Percentiles rank a stretch among this genome's conserved stretches.
Evolutionary conservation across 2,113 vertebrate genomes (phyloP).

Genomic region (Sylvilagus bachmani): DNA sequence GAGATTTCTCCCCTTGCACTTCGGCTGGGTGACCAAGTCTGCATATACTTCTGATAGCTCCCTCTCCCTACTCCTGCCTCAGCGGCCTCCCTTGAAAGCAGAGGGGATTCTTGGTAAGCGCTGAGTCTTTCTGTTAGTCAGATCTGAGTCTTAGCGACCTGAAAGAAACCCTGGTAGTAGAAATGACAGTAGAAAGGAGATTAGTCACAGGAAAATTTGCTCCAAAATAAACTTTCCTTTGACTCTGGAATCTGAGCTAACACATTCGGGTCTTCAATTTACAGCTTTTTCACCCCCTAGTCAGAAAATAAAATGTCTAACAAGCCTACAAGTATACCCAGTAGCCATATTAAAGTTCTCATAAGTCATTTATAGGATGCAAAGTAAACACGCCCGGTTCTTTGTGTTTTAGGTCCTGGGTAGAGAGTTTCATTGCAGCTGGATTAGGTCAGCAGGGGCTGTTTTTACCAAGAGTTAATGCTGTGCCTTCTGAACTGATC

Average conservation of each 20-base stretch:
- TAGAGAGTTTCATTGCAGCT: conserved; percentile 75
- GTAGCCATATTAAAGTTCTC: conserved; percentile 77
- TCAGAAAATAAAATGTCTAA: conserved; percentile 73
- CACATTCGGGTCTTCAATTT: neutral
- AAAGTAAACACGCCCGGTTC: conserved; percentile 78
- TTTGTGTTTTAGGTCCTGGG: conserved; percentile 80
- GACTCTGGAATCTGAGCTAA: conserved; percentile 15
- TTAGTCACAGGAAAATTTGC: neutral
- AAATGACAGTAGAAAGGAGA: neutral
- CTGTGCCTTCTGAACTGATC: conserved; percentile 73
- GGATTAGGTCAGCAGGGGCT: conserved; percentile 34
- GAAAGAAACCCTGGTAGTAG: neutral
- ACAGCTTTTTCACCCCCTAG: conserved; percentile 12
- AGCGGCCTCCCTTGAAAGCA: neutral
- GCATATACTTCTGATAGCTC: neutral
- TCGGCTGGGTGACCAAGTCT: neutral
- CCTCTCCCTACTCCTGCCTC: neutral
- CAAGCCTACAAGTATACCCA: conserved; percentile 65
- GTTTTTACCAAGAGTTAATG: conserved; percentile 64
- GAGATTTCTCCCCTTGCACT: neutral
- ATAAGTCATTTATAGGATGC: conserved; percentile 82
- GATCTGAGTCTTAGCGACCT: neutral
- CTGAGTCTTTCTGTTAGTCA: neutral
- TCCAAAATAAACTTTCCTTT: neutral
- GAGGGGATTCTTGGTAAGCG: neutral